phyloP scores from a whole-genome alignment of 1,140 invertebrate species.

The Laupala kohalensis region DNA sequence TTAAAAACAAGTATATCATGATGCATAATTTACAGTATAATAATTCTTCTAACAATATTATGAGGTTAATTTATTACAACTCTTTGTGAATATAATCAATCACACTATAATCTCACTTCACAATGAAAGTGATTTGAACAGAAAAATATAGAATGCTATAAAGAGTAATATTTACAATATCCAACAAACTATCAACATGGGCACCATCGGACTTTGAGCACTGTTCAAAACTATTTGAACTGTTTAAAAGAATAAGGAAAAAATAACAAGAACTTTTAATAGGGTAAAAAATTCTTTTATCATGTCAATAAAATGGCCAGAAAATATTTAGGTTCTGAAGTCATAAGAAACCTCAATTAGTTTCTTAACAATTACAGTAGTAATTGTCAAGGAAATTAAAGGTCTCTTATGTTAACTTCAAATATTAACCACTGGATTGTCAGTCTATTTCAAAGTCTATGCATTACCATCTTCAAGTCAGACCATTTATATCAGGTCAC shows the following conservation, averaged over 20 bases:
- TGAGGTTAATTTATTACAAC: not conserved
- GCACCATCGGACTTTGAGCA: not conserved
- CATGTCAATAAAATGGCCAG: too few species aligned
- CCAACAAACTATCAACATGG: not conserved
- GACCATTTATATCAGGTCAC: too few species aligned
- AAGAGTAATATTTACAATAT: not conserved
- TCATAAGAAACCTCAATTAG: too few species aligned
- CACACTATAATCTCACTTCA: not conserved
- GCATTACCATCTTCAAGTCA: too few species aligned
- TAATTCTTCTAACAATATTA: not conserved
- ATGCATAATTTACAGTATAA: not conserved
- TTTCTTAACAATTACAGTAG: too few species aligned
- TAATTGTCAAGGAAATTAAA: too few species aligned
- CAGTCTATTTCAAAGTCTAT: too few species aligned
- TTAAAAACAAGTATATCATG: not conserved
- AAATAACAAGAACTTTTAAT: too few species aligned
- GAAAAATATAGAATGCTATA: not conserved
- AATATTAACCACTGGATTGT: too few species aligned
- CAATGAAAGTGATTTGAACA: not conserved
- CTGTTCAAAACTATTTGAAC: not conserved
- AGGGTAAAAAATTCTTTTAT: too few species aligned
- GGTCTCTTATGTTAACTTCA: too few species aligned
- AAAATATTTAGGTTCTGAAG: too few species aligned
- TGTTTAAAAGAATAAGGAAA: not conserved
- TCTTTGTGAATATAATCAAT: not conserved